Evolutionary conservation across 2,113 vertebrate species (phyloP).

Genomic region (Anarhynchus alexandrinus): DNA sequence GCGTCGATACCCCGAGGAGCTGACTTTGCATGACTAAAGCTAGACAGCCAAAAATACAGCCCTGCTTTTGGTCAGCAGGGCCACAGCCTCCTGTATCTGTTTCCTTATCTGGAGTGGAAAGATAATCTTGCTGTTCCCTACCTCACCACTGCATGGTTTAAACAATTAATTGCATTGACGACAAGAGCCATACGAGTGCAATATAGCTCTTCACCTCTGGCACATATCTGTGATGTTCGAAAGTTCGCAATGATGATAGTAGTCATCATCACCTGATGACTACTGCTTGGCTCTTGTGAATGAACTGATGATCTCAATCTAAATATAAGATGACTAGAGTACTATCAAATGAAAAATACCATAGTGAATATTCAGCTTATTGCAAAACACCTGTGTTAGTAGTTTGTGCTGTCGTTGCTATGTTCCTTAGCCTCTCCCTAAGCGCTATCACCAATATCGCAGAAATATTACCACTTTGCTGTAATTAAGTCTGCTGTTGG

Average conservation of each 20-base stretch:
- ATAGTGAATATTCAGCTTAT: background rate
- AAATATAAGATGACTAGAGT: background rate
- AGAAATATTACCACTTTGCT: background rate
- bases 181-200: background rate
- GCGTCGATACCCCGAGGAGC: background rate
- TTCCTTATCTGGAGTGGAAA: background rate
- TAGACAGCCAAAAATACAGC: background rate
- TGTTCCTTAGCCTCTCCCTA: background rate
- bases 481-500: background rate
- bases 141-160: background rate
- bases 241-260: background rate
- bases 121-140: background rate
- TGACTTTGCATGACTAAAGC: background rate
- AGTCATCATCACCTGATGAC: background rate
- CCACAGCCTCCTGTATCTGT: background rate
- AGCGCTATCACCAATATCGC: background rate
- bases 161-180: background rate
- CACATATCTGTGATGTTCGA: background rate
- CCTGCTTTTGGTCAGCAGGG: background rate
- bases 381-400: background rate
- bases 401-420: background rate
- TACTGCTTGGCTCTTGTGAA: background rate
- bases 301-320: slow-evolving; percentile 1
- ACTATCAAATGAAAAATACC: background rate
- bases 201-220: background rate